Base-by-base conservation (phyloP, 2,888 invertebrate genomes). In the Cerastoderma edule region DNA sequence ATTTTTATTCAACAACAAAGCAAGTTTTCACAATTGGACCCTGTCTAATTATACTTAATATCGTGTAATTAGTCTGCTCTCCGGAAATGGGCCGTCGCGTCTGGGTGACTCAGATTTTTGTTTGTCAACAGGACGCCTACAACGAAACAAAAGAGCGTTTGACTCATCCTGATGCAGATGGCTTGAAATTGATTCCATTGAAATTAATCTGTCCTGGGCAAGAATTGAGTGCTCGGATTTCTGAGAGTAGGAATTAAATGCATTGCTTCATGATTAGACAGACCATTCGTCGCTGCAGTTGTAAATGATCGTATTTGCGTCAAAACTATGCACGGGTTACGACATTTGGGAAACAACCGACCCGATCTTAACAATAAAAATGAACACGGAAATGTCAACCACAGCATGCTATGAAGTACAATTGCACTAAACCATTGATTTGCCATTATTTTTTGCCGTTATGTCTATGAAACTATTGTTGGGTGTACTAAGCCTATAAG, bases 121-220 rank as follows among this genome's bases (percentile, higher is more conserved):
- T 53, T 53, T 53, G 53, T 53, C 53, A 53, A 53, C 3, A 24
- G 10, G 13, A 24, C 22, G n/a, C 22, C 19, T 46, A 13, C 22
- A 46, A 46, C 46, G n/a, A 3, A 4, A 46, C 16, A 46, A 46
- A 53, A 53, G 24, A 53, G 22, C 24, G 32, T 13, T 33, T 57
- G 57, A 57, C 33, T 57, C 57, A 57, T 33, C 19, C 24, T 57
- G 57, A 24, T 28, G 28, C 57, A 57, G 57, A 57, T 57, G 57
- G 57, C 33, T 57, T 32, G 57, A 5, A 53, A 53, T 53, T 53
- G 24, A 27, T 27, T 5, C 8, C 2, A 19, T 27, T 27, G 27
- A 27, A 27, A 53, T 19, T 27, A 53, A 53, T 53, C 53, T 27
- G 27, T 53, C n/a, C 53, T 53, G 53, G n/a, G 10, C 5, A 39